A percentile compares a stretch with the other conserved stretches of the same genome.
These are phyloP conservation scores for Camelus bactrianus DNA, from an alignment of 2,113 vertebrate species.

Conservation along the genomic window DNA sequence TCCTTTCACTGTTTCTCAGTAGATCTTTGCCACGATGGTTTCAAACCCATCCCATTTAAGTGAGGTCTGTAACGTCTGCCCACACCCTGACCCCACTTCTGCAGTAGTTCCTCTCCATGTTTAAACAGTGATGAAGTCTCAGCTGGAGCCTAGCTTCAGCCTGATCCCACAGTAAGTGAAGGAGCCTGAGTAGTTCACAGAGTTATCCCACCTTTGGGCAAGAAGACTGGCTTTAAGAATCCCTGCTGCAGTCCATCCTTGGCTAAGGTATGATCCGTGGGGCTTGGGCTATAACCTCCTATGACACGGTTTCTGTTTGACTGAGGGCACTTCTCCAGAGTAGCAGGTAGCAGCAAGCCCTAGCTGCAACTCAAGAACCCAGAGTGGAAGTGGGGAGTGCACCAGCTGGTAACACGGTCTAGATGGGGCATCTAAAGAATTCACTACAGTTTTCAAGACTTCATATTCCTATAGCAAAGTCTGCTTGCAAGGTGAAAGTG, in stretches of 20 bases:
- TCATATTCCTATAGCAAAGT: background rate
- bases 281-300: background rate
- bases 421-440: background rate
- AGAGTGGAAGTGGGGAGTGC: background rate
- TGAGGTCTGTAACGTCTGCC: background rate
- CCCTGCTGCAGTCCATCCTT: background rate
- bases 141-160: background rate
- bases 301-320: background rate
- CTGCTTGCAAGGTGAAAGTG: background rate
- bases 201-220: background rate
- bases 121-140: background rate
- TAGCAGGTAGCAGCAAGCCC: background rate
- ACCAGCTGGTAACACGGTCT: background rate
- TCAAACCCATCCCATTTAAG: background rate
- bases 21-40: background rate
- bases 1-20: background rate
- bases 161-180: background rate
- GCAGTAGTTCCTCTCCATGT: background rate
- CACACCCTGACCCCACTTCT: background rate
- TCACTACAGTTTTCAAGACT: background rate
- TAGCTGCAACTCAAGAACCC: background rate
- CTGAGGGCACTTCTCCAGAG: background rate
- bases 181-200: background rate
- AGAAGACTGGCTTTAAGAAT: background rate
- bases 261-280: background rate